Percentiles rank a stretch among this genome's conserved stretches.
phyloP scores from a whole-genome alignment of 2,888 invertebrate species.

The Lysandra bellargus region DNA sequence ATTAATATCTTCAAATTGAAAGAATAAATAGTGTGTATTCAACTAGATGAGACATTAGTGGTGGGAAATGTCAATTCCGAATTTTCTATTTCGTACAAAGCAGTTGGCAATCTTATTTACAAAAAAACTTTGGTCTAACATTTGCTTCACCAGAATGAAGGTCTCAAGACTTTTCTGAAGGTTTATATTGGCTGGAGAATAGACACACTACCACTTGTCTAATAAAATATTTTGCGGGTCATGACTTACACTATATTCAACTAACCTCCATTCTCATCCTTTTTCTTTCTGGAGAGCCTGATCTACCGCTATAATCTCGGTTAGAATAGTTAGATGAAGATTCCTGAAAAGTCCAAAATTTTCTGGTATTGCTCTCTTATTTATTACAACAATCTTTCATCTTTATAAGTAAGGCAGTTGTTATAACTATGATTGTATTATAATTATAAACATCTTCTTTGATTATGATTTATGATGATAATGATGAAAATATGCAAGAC shows the following conservation, averaged over 20 bases:
- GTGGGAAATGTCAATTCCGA: neutral
- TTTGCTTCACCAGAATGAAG: neutral
- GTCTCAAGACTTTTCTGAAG: neutral
- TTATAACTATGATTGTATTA: neutral
- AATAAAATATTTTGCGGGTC: slow-evolving; percentile 19
- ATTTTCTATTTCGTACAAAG: slow-evolving; percentile 5
- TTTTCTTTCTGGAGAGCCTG: slow-evolving; percentile 83
- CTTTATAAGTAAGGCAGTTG: neutral
- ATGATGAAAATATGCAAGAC: neutral
- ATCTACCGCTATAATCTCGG: slow-evolving; percentile 78
- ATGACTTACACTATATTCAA: slow-evolving; percentile 42
- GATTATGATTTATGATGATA: neutral
- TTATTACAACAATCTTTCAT: slow-evolving; percentile 4
- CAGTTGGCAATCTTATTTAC: neutral
- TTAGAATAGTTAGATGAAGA: slow-evolving; percentile 72
- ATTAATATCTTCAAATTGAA: neutral
- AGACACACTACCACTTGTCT: neutral
- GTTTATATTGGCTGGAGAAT: neutral
- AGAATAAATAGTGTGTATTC: neutral
- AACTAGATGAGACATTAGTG: neutral
- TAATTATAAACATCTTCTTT: neutral
- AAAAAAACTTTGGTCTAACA: neutral
- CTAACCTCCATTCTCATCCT: slow-evolving; percentile 83
- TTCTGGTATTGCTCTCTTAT: neutral
- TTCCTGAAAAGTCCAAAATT: slow-evolving; percentile 56